Evolutionary conservation across 2,797 vertebrate genomes (phyloP), one percentile per base, ranked within the genome.

Genomic region (Esox masquinongy): DNA sequence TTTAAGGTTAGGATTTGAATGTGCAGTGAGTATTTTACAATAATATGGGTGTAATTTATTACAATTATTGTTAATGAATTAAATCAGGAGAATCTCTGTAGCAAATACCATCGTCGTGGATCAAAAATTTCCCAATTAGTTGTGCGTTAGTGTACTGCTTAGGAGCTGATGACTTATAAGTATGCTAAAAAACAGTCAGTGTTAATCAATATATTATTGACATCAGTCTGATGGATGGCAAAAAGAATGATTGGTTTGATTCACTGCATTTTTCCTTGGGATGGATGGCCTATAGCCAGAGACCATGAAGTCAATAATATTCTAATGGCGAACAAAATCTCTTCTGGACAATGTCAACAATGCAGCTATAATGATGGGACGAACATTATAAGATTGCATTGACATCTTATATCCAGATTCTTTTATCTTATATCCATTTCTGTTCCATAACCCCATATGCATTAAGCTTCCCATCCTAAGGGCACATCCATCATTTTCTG

Each of bases 131-230:
- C 26, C 74, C 31, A 70, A 77, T 79, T 68, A 76, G 64, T 73
- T 70, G 53, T 24, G 59, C 53, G 74, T 39, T 70, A 73, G 73
- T 36, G 31, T 73, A 61, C 34, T 63, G 39, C 49, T 47, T 47
- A 14, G 2, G n/a, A 76, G 72, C 67, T 79, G 73, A 83, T 80
- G 78, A 75, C 56, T 50, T 67, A 73, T 63, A 43, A 69, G 15
- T 47, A 11, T 72, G 49, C 16, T 39, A 68, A 43, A 49, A 68
- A 50, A 50, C 19, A 53, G 63, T 61, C 75, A 73, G 43, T 31
- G 72, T 76, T 70, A 53, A 68, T 78, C 75, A 84, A 79, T 75
- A 77, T 51, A 53, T 74, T 75, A 77, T 31, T 68, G 71, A 71
- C 69, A 71, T 24, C 36, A 68, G 43, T 24, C 67, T 67, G 49